phyloP scores from a whole-genome alignment of 2,888 invertebrate species.

The Tenthredo mesomela region DNA sequence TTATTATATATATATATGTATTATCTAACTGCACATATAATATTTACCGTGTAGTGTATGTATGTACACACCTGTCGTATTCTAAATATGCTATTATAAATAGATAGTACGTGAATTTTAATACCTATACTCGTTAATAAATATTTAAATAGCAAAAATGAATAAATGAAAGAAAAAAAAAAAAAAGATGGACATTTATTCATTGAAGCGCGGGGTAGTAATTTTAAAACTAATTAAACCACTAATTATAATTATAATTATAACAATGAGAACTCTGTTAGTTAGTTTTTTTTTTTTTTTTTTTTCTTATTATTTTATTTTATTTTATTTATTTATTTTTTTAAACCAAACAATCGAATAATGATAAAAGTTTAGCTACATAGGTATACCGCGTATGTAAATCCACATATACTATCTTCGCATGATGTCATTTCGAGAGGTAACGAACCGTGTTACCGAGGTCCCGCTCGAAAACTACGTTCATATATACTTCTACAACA shows the following conservation, averaged over 20 bases:
- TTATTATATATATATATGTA: too few relatives aligned
- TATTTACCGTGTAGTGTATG: neutral
- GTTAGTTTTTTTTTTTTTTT: too few relatives aligned
- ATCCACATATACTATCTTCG: constrained; percentile 25
- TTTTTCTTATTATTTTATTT: too few relatives aligned
- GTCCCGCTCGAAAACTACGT: constrained; percentile 37
- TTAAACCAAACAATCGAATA: neutral
- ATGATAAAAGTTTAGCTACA: neutral
- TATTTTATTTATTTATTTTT: too few relatives aligned
- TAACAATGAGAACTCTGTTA: neutral
- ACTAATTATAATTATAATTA: neutral
- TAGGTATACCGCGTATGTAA: neutral
- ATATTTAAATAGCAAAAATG: neutral
- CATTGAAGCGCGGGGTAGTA: too few relatives aligned
- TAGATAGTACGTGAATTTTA: neutral
- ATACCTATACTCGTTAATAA: neutral
- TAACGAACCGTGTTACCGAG: constrained; percentile 46
- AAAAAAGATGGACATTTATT: too few relatives aligned
- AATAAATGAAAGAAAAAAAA: too few relatives aligned
- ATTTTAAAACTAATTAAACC: neutral
- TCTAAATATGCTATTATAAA: too few relatives aligned
- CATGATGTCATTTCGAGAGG: constrained; percentile 53
- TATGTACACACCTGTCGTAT: neutral
- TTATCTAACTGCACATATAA: neutral
- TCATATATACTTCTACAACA: neutral